These are phyloP conservation scores for Bujurquina vittata DNA, from an alignment of 2,113 vertebrate genomes.

Conservation along the genomic window DNA sequence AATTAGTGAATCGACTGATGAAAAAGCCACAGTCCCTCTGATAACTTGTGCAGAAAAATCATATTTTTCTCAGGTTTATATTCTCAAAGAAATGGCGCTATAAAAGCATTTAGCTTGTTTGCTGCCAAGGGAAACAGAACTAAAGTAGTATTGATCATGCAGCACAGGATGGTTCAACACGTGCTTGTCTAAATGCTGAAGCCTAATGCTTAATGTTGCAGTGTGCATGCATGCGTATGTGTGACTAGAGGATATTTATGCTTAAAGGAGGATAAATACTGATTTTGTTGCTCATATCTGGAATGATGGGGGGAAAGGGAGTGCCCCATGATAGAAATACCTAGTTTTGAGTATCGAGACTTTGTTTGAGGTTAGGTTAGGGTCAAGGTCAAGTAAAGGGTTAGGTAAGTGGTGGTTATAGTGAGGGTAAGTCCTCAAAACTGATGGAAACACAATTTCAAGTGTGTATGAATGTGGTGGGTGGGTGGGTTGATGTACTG, in stretches of 20 bases:
- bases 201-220: neutral
- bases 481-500: slow-evolving; percentile 35
- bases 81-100: neutral
- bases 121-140: slow-evolving; percentile 15
- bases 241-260: neutral
- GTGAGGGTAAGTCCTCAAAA: neutral
- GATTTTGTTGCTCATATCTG: neutral
- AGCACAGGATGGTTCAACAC: slow-evolving; percentile 42
- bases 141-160: slow-evolving; percentile 56
- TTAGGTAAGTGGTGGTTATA: neutral
- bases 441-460: neutral
- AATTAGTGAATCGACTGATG: neutral
- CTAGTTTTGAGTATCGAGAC: neutral
- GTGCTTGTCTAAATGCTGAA: slow-evolving; percentile 6
- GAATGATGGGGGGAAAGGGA: neutral
- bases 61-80: neutral
- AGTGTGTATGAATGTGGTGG: slow-evolving; percentile 11
- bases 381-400: neutral
- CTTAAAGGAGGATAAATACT: neutral
- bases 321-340: neutral
- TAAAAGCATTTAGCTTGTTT: neutral
- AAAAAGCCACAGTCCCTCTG: neutral
- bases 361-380: neutral
- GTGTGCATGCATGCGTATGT: neutral
- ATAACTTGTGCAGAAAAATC: neutral